A percentile compares a stretch with the other conserved stretches of the same genome.
These are phyloP conservation scores for Siderastrea radians DNA, from an alignment of 92 coral and sea anemone genomes.

Conservation along the genomic window DNA sequence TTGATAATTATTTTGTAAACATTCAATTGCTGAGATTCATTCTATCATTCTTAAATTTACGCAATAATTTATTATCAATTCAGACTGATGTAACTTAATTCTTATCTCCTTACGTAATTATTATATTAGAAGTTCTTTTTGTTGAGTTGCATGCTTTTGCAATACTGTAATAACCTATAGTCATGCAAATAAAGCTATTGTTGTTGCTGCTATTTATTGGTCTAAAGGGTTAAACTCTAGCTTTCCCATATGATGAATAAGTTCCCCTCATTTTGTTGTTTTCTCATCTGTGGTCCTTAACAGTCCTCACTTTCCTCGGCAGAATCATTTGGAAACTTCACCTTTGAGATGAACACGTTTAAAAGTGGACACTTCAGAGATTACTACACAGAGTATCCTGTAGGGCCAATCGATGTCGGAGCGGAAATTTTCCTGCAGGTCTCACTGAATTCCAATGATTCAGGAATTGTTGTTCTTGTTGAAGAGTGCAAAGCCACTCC, in stretches of 20 bases:
- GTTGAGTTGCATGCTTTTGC: too few species aligned
- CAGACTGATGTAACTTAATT: too few species aligned
- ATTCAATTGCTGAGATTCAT: too few species aligned
- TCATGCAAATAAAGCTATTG: too few species aligned
- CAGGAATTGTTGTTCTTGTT: conserved; percentile 69
- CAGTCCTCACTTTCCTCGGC: neutral
- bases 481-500: conserved; percentile 65
- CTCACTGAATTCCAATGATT: conserved; percentile 53
- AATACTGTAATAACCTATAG: too few species aligned
- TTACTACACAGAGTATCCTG: conserved; percentile 68
- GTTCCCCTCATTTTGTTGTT: neutral
- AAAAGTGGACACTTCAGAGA: conserved; percentile 69
- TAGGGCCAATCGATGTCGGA: conserved; percentile 50
- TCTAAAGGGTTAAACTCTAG: too few species aligned
- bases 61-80: too few species aligned
- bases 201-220: too few species aligned
- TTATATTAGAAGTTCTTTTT: too few species aligned
- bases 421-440: conserved; percentile 75
- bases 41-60: too few species aligned
- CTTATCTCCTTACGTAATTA: too few species aligned
- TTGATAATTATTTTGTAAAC: too few species aligned
- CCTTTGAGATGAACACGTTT: conserved; percentile 86
- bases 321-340: conserved; percentile 79
- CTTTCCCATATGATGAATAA: neutral
- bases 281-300: neutral